Conservation (phyloP, 2,113 vertebrate species). For the Muntiacus reevesi region DNA sequence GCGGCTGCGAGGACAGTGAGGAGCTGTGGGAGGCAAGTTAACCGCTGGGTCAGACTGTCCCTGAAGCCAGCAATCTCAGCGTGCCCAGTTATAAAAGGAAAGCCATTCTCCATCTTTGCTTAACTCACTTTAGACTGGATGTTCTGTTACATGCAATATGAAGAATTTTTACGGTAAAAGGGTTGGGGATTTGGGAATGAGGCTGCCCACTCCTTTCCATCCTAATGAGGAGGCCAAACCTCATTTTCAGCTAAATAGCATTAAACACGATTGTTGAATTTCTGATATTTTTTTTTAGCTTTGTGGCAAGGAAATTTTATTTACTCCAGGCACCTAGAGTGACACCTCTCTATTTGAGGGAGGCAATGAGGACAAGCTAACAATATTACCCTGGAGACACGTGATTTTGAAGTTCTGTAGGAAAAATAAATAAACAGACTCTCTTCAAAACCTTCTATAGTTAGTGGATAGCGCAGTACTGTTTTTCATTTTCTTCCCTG, state of each 20-base stretch:
- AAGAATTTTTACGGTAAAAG: not conserved
- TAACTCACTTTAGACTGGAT: not conserved
- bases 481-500: slow-evolving; percentile 12
- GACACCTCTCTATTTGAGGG: not conserved
- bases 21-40: not conserved
- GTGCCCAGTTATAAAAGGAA: not conserved
- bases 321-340: not conserved
- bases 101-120: not conserved
- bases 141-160: not conserved
- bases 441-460: not conserved
- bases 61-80: not conserved
- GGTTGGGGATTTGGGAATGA: not conserved
- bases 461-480: not conserved
- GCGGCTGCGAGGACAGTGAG: not conserved
- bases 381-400: not conserved
- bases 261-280: not conserved
- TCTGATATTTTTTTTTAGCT: slow-evolving; percentile 9
- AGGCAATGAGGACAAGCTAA: not conserved
- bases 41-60: not conserved
- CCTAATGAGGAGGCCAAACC: not conserved
- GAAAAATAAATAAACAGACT: not conserved
- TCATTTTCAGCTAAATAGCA: not conserved
- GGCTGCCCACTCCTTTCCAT: not conserved
- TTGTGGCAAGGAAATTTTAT: not conserved
- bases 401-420: not conserved